Base-by-base conservation (phyloP, 2,113 vertebrate genomes). In the Abramis brama region DNA sequence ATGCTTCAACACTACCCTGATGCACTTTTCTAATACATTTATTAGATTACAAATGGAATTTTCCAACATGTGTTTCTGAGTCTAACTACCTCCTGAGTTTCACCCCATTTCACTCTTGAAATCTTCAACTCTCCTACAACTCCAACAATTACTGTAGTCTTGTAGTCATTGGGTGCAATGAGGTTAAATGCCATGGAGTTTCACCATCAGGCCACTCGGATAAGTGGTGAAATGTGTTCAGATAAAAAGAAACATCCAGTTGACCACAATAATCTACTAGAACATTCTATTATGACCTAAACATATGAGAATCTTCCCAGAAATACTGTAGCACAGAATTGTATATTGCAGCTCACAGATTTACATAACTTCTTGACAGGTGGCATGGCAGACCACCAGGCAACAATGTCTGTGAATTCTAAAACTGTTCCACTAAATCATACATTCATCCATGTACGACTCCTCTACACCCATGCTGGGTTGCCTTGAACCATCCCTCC, bases 401-500 rank as follows among this genome's bases (percentile, higher is more conserved):
- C 77, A 52, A 15, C 79, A 68, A 21, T 0, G 21, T 73, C 23
- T 21, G 13, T 33, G 27, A 39, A 19, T 36, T 78, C 83, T 73
- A 57, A 75, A 82, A 57, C 73, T 52, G 75, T 68, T 47, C 43
- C 78, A 66, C 79, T 47, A 36, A 87, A 83, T 60, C 78, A 82
- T 66, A 81, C 73, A 73, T 85, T 86, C 74, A 83, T 81, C 75
- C 43, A 21, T 81, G 50, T 79, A 77, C 64, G 36, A 39, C 74
- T 76, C 59, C 4, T 50, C 47, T 83, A 36, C 25, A 39, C 74
- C 88, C 79, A 59, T 83, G 82, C 52, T 76, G 60, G 85, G 85
- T 81, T 89, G 87, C 88, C 90, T 88, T 81, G 89, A 86, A 90
- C 84, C 91, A 87, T 88, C 85, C 75, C 60, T 47, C 79, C 86